phyloP scores from a whole-genome alignment of 2,113 vertebrate genomes.

The Cephalophus harveyi region DNA sequence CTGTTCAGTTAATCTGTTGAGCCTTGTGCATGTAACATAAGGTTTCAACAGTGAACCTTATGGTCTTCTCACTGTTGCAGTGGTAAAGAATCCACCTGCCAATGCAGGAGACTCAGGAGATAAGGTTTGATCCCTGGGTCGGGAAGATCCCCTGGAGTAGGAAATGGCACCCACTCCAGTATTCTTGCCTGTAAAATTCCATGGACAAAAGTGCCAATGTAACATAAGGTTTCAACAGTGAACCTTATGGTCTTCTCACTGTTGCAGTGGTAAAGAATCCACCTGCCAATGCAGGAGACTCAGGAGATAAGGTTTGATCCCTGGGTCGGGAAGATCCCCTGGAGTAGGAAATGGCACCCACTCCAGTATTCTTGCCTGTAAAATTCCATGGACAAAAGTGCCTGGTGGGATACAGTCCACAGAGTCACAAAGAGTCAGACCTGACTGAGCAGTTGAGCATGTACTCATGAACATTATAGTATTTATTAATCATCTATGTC shows the following conservation, averaged over 20 bases:
- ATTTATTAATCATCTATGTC: background rate
- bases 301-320: background rate
- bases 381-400: background rate
- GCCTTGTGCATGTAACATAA: background rate
- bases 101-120: background rate
- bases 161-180: background rate
- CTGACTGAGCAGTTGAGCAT: rapidly evolving
- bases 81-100: background rate
- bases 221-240: background rate
- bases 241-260: background rate
- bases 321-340: background rate
- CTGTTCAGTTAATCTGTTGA: background rate
- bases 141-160: background rate
- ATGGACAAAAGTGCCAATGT: background rate
- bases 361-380: background rate
- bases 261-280: background rate
- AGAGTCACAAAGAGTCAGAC: background rate
- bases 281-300: background rate
- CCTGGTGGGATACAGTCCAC: background rate
- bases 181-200: background rate
- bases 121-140: background rate
- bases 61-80: background rate
- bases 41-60: background rate
- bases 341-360: background rate
- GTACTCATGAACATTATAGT: rapidly evolving